Evolutionary conservation across 2,797 vertebrate species (phyloP).

Genomic region (Pachyuromys duprasi): DNA sequence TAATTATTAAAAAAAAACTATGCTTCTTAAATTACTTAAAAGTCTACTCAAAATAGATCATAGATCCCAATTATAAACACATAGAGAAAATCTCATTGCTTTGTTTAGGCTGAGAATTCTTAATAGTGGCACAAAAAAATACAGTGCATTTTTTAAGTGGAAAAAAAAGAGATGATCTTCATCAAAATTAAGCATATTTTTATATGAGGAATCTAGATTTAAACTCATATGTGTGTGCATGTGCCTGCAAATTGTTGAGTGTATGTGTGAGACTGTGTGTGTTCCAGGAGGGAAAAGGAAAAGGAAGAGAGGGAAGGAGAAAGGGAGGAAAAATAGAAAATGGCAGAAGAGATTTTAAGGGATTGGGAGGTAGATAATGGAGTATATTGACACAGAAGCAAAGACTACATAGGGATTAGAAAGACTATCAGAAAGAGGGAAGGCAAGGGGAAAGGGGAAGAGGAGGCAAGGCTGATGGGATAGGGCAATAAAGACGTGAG

Average conservation of each 20-base stretch:
- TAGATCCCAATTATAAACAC: not conserved
- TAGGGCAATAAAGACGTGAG: not conserved
- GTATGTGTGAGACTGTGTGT: not conserved
- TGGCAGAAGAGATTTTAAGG: not conserved
- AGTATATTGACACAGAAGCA: not conserved
- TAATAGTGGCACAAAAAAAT: not conserved
- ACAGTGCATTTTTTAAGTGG: not conserved
- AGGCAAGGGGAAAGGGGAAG: not conserved
- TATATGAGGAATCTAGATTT: not conserved
- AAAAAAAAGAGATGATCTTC: not conserved
- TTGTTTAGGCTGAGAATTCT: conserved; percentile 3
- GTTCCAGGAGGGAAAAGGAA: too few relatives aligned
- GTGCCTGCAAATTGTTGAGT: not conserved
- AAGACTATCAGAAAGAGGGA: not conserved
- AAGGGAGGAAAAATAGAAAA: not conserved
- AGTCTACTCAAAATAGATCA: conserved; percentile 13
- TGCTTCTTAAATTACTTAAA: not conserved
- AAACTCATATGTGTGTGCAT: not conserved
- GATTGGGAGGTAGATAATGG: not conserved
- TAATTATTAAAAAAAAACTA: not conserved
- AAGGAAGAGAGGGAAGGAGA: not conserved
- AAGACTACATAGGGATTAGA: not conserved
- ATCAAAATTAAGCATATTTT: conserved; percentile 15
- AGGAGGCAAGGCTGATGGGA: not conserved
- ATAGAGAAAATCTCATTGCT: not conserved